phyloP scores from a whole-genome alignment of 2,113 vertebrate genomes.

The Natator depressus region DNA sequence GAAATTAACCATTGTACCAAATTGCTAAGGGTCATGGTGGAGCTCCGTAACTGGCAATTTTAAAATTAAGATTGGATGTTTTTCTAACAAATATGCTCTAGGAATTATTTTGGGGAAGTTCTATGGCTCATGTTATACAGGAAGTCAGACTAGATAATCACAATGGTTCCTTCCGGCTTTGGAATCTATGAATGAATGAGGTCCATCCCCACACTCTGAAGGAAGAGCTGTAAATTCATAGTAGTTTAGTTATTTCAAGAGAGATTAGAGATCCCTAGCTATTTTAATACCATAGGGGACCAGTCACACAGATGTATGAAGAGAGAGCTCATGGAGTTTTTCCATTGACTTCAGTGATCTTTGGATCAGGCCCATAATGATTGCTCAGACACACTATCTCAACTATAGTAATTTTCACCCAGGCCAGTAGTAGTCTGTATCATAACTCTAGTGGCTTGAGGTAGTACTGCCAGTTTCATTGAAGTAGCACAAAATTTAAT shows the following conservation, averaged over 20 bases:
- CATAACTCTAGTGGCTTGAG: background rate
- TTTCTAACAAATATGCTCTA: background rate
- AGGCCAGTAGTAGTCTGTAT: background rate
- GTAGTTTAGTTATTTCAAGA: background rate
- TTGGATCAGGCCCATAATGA: background rate
- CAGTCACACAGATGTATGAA: accelerated
- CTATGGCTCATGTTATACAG: background rate
- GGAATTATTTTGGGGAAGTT: background rate
- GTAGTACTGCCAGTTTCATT: background rate
- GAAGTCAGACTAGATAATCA: background rate
- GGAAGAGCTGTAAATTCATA: accelerated
- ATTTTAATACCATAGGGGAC: background rate
- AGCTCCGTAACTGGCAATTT: background rate
- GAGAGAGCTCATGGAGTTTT: accelerated
- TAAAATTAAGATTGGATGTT: background rate
- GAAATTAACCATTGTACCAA: background rate
- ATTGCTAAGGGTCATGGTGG: background rate
- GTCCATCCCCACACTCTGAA: background rate
- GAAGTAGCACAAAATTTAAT: slow-evolving; percentile 22
- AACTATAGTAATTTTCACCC: background rate
- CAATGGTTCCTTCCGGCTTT: background rate
- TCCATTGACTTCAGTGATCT: background rate
- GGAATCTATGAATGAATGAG: background rate
- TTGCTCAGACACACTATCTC: background rate
- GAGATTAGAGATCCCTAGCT: background rate